Base-by-base conservation (phyloP, 2,888 invertebrate genomes). In the Lepidochrysops patricia region DNA sequence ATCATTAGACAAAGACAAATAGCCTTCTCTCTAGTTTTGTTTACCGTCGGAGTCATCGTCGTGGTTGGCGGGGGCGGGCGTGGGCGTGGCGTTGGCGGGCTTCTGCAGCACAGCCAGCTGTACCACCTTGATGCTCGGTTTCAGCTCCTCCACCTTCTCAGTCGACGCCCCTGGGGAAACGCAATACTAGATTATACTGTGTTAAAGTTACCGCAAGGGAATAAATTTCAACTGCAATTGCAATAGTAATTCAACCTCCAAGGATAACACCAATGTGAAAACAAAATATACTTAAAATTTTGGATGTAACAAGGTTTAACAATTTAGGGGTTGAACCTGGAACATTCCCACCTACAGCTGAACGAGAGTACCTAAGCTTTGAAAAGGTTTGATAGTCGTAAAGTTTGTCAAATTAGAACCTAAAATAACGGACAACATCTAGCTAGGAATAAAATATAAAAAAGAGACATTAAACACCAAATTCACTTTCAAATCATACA, bases 101-200 rank as follows among this genome's bases (percentile, higher is more conserved):
- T 87, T 85, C 77, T 86, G 87, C 60, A 87, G 74, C 3, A 84
- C 83, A 0, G 86, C 82, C 48, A 88, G 75, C 65, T 88, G 86
- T 37, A 88, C 88, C 63, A 88, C 87, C 64, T 88, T 89, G 67
- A 88, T 88, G 61, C 79, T 74, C 0, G 74, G 71, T 59, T 82
- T 83, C 4, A 64, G 60, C 0, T 82, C 80, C 2, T 81, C 81
- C 6, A 69, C 70, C 58, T 70, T 74, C 2, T 79, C 80, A 2
- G 3, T 13, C 5, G 26, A 52, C 4, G 26, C 27, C 7, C 26
- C 27, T 26, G 27, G n/a, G 9, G 13, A 52, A 43, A n/a, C 7
- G 7, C 19, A 19, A 43, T 7, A 2, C 7, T 19, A 34, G n/a
- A 6, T 34, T 34, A 34, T 4, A 34, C 7, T n/a, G 6, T 2